These are phyloP conservation scores for Neogobius melanostomus DNA, from an alignment of 2,113 vertebrate genomes.

Conservation along the genomic window DNA sequence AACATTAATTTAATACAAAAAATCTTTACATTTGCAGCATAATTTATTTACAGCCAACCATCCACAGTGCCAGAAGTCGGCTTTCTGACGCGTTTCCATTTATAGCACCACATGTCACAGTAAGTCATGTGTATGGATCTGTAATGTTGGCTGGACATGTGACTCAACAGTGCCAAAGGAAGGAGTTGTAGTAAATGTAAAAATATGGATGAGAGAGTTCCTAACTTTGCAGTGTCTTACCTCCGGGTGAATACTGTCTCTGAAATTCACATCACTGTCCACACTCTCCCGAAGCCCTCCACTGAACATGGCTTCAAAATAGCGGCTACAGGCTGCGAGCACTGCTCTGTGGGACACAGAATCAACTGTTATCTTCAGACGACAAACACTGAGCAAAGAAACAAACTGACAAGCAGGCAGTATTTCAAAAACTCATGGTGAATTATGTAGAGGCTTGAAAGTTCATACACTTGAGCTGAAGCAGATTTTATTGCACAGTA, in stretches of 20 bases:
- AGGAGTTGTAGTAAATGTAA: background rate
- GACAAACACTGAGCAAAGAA: background rate
- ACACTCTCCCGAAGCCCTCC: conserved; percentile 90
- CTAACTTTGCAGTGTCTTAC: conserved; percentile 17
- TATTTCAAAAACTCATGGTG: background rate
- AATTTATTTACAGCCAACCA: background rate
- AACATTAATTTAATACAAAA: background rate
- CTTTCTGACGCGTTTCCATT: background rate
- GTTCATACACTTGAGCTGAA: background rate
- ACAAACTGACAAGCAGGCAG: background rate
- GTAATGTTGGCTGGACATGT: background rate
- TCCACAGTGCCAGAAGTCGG: background rate
- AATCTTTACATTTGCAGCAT: background rate
- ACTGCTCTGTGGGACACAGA: conserved; percentile 75
- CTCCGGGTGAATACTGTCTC: conserved; percentile 91
- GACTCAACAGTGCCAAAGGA: background rate
- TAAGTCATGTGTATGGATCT: background rate
- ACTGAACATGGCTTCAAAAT: conserved; percentile 97
- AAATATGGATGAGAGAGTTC: background rate
- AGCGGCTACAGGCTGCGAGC: conserved; percentile 91
- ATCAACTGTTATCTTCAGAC: background rate
- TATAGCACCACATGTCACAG: background rate
- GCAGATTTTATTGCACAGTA: background rate
- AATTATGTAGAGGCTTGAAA: background rate
- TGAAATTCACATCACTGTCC: conserved; percentile 89